A percentile compares a stretch with the other conserved stretches of the same genome.
Evolutionary conservation across 1,140 invertebrate genomes (phyloP).

Genomic region (Drosophila bipectinata): DNA sequence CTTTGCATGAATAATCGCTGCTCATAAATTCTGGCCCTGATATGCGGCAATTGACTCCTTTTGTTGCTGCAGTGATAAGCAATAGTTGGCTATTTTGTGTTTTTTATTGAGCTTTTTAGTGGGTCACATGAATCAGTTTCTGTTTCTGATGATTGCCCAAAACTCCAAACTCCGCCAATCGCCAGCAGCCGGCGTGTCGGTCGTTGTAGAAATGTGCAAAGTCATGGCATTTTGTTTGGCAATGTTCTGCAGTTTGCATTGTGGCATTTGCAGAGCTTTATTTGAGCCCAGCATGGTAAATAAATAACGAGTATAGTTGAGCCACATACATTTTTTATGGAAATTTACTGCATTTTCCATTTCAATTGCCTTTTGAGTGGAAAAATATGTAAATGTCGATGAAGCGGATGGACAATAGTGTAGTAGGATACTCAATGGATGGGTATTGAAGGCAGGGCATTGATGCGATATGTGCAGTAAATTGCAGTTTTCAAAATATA

Average conservation of each 20-base stretch:
- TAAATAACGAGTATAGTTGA: slow-evolving; percentile 63
- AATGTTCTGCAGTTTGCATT: slow-evolving; percentile 2
- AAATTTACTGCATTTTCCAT: slow-evolving; percentile 66
- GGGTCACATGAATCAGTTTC: slow-evolving; percentile 65
- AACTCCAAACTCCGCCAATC: slow-evolving; percentile 10
- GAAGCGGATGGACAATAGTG: slow-evolving; percentile 54
- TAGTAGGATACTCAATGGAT: slow-evolving; percentile 18
- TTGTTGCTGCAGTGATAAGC: slow-evolving; percentile 43
- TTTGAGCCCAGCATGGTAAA: slow-evolving; percentile 56
- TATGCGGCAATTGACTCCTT: slow-evolving; percentile 49
- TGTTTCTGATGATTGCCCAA: slow-evolving; percentile 49
- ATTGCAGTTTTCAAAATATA: slow-evolving; percentile 80
- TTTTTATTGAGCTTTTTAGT: slow-evolving; percentile 46
- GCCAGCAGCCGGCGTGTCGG: slow-evolving; percentile 4
- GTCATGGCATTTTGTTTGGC: slow-evolving; percentile 46
- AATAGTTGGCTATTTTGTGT: slow-evolving; percentile 29
- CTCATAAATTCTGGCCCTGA: slow-evolving; percentile 57
- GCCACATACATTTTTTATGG: slow-evolving; percentile 39
- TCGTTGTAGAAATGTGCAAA: slow-evolving; percentile 44
- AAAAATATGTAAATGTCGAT: slow-evolving; percentile 75
- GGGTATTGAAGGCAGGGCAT: slow-evolving; percentile 26
- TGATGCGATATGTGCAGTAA: slow-evolving; percentile 69
- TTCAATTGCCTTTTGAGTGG: slow-evolving; percentile 77
- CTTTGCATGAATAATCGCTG: slow-evolving; percentile 63
- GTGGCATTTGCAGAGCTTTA: slow-evolving; percentile 32